Conservation (phyloP, 2,113 vertebrate genomes). For the Choloepus hoffmanni region DNA sequence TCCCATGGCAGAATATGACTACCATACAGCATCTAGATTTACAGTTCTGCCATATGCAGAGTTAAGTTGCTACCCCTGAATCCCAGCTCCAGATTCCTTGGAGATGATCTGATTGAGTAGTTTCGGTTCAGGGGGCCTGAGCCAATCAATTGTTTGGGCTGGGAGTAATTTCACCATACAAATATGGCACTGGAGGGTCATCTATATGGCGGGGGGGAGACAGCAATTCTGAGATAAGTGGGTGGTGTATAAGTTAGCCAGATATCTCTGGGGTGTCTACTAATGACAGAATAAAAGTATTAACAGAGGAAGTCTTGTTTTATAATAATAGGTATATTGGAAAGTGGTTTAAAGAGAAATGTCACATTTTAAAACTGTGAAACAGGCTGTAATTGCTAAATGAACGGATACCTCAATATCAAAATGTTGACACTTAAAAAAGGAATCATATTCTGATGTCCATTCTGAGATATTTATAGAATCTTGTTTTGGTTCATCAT, state of each 20-base stretch:
- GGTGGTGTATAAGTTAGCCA: background rate
- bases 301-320: background rate
- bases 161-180: background rate
- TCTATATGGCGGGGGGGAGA: background rate
- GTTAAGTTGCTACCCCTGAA: background rate
- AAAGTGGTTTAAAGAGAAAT: background rate
- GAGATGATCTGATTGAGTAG: background rate
- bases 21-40: background rate
- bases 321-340: background rate
- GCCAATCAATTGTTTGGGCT: background rate
- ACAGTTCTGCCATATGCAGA: background rate
- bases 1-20: background rate
- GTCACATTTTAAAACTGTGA: background rate
- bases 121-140: background rate
- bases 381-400: background rate
- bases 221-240: background rate
- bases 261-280: background rate
- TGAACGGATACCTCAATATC: background rate
- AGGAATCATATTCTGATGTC: background rate
- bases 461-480: background rate
- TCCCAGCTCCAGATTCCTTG: background rate
- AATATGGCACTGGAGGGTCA: background rate
- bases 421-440: background rate
- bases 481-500: background rate
- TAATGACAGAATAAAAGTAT: background rate